phyloP scores from a whole-genome alignment of 2,888 invertebrate genomes.

The Conistra vaccinii region DNA sequence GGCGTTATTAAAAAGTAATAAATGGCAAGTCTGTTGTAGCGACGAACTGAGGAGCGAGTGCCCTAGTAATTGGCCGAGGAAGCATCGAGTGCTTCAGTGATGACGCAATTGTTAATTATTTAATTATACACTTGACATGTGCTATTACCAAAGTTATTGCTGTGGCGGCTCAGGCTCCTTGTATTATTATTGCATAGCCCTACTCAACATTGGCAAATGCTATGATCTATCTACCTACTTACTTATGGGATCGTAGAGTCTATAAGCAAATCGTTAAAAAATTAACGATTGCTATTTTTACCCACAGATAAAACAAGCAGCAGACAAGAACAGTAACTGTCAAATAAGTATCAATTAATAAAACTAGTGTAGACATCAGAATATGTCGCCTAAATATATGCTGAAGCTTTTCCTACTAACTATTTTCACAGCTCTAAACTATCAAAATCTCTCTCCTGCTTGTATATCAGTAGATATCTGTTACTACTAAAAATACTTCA shows the following conservation, averaged over 20 bases:
- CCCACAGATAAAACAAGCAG: background rate
- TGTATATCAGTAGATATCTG: background rate
- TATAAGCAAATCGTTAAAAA: background rate
- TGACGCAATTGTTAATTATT: constrained; percentile 52
- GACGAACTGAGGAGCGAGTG: constrained; percentile 1
- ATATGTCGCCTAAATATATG: background rate
- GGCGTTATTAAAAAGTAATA: constrained; percentile 51
- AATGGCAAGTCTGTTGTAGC: constrained; percentile 29
- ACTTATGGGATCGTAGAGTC: background rate
- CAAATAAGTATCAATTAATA: background rate
- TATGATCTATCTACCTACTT: background rate
- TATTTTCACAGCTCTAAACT: background rate
- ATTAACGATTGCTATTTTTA: background rate
- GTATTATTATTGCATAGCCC: background rate
- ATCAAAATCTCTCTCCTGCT: background rate
- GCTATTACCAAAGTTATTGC: constrained; percentile 39
- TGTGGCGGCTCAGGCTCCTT: background rate
- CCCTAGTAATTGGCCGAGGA: constrained; percentile 29
- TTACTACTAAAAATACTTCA: background rate
- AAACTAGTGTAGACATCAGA: background rate
- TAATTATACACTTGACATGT: constrained; percentile 52
- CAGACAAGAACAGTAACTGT: background rate
- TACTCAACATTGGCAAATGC: background rate
- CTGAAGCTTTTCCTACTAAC: background rate
- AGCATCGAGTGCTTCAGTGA: constrained; percentile 33